Percentiles rank a stretch among this genome's conserved stretches.
Conservation (phyloP, 2,113 vertebrate species). For the Brachionichthys hirsutus region DNA sequence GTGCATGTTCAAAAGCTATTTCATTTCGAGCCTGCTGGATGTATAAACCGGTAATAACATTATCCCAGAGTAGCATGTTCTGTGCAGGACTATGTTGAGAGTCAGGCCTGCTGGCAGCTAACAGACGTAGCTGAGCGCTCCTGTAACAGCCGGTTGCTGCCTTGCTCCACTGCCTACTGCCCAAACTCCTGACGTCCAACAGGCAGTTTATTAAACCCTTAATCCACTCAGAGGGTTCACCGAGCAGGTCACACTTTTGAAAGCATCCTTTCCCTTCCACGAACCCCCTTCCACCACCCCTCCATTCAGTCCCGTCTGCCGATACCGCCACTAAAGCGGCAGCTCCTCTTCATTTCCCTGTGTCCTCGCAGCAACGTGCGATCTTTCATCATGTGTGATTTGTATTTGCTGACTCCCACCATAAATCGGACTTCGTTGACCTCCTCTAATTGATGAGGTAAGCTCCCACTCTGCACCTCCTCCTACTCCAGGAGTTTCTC, state of each 20-base stretch:
- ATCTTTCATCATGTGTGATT: slow-evolving; percentile 30
- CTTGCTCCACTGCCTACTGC: slow-evolving; percentile 32
- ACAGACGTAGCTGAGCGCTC: slow-evolving; percentile 14
- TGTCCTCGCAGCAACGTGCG: slow-evolving; percentile 8
- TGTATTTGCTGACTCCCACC: slow-evolving; percentile 19
- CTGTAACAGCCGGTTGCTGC: slow-evolving; percentile 55
- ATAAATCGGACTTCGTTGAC: slow-evolving; percentile 43
- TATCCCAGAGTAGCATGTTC: not conserved
- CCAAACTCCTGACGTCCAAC: slow-evolving; percentile 54
- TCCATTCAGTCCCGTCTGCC: not conserved
- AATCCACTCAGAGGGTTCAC: slow-evolving; percentile 63
- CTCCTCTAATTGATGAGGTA: slow-evolving; percentile 42
- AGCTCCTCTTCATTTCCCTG: slow-evolving; percentile 16
- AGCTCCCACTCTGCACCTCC: slow-evolving; percentile 43
- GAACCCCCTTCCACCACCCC: not conserved
- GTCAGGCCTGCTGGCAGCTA: slow-evolving; percentile 28
- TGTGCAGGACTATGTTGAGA: slow-evolving; percentile 17
- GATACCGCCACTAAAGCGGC: not conserved
- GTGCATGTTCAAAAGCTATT: not conserved
- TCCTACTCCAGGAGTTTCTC: slow-evolving; percentile 33
- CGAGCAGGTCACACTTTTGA: slow-evolving; percentile 41
- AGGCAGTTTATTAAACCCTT: slow-evolving; percentile 63
- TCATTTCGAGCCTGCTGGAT: not conserved
- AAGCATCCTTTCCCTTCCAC: slow-evolving; percentile 37
- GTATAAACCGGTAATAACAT: not conserved